Evolutionary conservation across 2,888 invertebrate species (phyloP), one percentile per base, ranked within the genome.

Genomic region (Aplocera efformata): DNA sequence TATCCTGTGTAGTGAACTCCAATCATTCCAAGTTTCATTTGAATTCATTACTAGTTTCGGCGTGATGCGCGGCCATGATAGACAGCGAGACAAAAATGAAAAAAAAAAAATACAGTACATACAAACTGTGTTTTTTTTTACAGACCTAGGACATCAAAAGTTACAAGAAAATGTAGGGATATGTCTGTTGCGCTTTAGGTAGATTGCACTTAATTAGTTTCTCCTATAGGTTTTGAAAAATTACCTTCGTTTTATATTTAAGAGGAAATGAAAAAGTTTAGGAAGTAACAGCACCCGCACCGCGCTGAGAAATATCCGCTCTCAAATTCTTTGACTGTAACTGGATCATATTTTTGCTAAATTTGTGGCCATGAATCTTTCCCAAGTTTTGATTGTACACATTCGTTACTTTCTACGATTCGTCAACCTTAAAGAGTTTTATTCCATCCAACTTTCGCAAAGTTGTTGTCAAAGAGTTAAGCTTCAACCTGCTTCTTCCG

Each of bases 331-430:
- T 72, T 67, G 61, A 65, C 63, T 67, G 65, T 57, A 61, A 54
- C 63, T 54, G 67, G 68, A 74, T 75, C 73, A 78, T 79, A 77
- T 78, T 79, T 82, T 77, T 69, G 67, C 61, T 61, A 72, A 76
- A 77, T 78, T 77, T 73, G 69, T 62, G 70, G 77, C 77, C 72
- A 81, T 83, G 77, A 82, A 82, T 82, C 81, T 83, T 72, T 72
- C 60, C 73, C 64, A 84, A 83, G 80, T 84, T 84, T 79, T 82
- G 81, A 84, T 82, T 80, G 76, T 78, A 76, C 76, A 78, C 79
- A 83, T 84, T 80, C 75, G 79, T 82, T 77, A 81, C 75, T 64
- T 67, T 60, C 63, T 63, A 62, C 70, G 65, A 78, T 79, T 75
- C 76, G 76, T 80, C 80, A 79, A 66, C 72, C 69, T 60, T 68